These are phyloP conservation scores for Drosophila sucinea DNA, from an alignment of 1,140 invertebrate genomes.

Conservation along the genomic window DNA sequence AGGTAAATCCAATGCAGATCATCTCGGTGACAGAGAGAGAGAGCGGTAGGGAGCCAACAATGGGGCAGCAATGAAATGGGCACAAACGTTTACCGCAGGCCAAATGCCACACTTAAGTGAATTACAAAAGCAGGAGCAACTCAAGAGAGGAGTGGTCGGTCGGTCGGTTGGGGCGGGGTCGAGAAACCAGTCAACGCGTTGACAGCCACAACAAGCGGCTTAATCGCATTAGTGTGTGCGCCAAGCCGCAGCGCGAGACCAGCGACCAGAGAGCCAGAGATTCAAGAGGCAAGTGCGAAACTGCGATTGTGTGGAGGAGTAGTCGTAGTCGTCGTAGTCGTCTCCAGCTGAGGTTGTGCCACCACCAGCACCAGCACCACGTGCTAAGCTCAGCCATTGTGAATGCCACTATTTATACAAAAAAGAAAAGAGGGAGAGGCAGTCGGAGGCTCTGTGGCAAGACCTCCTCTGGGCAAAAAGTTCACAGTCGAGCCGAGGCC, in stretches of 20 bases:
- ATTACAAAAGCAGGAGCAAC: conserved; percentile 69
- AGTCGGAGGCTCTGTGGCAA: conserved; percentile 34
- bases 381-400: conserved; percentile 62
- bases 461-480: conserved; percentile 49
- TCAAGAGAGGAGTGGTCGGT: conserved; percentile 3
- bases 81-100: conserved; percentile 69
- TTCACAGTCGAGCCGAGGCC: conserved; percentile 34
- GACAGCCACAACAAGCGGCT: conserved; percentile 81
- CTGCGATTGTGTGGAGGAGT: conserved; percentile 64
- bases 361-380: not conserved
- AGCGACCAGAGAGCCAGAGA: conserved; percentile 10
- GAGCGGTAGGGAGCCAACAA: conserved; percentile 31
- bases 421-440: conserved; percentile 46
- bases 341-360: conserved; percentile 38
- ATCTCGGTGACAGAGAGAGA: conserved; percentile 64
- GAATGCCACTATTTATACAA: conserved; percentile 75
- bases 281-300: conserved; percentile 70
- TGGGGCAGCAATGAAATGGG: conserved; percentile 66
- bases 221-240: conserved; percentile 75
- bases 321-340: conserved; percentile 14
- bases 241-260: conserved; percentile 22
- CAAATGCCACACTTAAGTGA: conserved; percentile 81
- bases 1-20: conserved; percentile 55
- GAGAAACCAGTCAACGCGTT: conserved; percentile 73
- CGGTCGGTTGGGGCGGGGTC: conserved; percentile 23